Evolutionary conservation across 1,140 invertebrate species (phyloP).

Genomic region (Diachasmimorpha longicaudata): DNA sequence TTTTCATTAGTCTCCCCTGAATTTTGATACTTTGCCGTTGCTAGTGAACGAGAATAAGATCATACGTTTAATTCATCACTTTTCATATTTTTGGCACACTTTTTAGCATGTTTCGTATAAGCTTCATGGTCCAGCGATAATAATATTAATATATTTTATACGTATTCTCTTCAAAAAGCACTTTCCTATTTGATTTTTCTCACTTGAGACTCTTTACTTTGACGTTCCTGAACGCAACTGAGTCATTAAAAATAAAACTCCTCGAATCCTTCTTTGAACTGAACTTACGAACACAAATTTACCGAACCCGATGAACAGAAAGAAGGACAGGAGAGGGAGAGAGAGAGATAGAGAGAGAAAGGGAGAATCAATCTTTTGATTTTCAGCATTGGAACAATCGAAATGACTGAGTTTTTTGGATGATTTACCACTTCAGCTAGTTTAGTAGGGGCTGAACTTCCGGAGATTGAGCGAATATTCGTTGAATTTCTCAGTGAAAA

Average conservation of each 20-base stretch:
- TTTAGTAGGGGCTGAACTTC: not conserved
- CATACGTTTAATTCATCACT: no score
- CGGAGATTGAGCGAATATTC: not conserved
- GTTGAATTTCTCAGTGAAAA: not conserved
- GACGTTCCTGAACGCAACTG: not conserved
- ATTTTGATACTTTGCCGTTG: not conserved
- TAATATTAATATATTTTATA: not conserved
- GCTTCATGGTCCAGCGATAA: not conserved
- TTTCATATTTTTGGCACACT: not conserved
- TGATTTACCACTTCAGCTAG: not conserved
- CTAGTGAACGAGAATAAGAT: not conserved
- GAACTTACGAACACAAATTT: no score
- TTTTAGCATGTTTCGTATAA: not conserved
- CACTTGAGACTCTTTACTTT: not conserved
- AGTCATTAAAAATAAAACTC: no score
- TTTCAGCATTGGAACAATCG: not conserved
- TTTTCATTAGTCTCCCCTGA: not conserved
- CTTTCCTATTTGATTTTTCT: not conserved
- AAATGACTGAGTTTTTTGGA: not conserved
- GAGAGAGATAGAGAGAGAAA: not conserved
- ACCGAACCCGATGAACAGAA: not conserved
- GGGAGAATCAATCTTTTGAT: not conserved
- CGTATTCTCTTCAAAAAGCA: not conserved
- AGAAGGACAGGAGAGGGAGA: not conserved
- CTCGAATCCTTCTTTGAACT: no score